Conservation (phyloP, 2,113 vertebrate genomes). For the Petrocephalus zakoni region DNA sequence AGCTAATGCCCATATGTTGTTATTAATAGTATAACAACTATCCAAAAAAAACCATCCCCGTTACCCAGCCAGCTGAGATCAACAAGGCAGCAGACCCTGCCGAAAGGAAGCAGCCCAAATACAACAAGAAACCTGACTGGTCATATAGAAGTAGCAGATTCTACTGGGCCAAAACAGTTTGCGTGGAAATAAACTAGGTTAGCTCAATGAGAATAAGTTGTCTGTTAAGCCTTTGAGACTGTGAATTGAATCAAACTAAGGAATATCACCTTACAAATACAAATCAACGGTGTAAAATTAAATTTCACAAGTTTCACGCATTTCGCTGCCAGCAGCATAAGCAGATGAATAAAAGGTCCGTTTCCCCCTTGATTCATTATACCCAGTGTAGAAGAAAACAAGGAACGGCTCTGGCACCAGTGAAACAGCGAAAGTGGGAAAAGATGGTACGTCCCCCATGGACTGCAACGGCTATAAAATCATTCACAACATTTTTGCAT, state of each 20-base stretch:
- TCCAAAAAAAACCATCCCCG: not conserved
- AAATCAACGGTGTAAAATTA: not conserved
- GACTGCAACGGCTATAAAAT: not conserved
- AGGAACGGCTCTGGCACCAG: not conserved
- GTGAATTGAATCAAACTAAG: not conserved
- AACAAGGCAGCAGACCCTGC: not conserved
- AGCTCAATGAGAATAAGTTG: not conserved
- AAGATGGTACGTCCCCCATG: not conserved
- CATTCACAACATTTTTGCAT: not conserved
- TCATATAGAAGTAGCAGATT: not conserved
- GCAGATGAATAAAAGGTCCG: not conserved
- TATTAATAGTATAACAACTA: not conserved
- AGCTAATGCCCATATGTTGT: not conserved
- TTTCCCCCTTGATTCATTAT: not conserved
- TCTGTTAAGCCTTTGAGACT: not conserved
- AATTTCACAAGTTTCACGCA: not conserved
- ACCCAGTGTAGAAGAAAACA: not conserved
- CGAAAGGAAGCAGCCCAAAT: not conserved
- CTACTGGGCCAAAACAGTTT: not conserved
- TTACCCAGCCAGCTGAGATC: not conserved
- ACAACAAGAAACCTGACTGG: not conserved
- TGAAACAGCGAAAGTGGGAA: not conserved
- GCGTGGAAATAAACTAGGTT: not conserved
- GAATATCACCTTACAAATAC: not conserved
- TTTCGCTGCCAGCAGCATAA: not conserved